phyloP scores from a whole-genome alignment of 1,140 invertebrate genomes.

The Hirudo medicinalis region DNA sequence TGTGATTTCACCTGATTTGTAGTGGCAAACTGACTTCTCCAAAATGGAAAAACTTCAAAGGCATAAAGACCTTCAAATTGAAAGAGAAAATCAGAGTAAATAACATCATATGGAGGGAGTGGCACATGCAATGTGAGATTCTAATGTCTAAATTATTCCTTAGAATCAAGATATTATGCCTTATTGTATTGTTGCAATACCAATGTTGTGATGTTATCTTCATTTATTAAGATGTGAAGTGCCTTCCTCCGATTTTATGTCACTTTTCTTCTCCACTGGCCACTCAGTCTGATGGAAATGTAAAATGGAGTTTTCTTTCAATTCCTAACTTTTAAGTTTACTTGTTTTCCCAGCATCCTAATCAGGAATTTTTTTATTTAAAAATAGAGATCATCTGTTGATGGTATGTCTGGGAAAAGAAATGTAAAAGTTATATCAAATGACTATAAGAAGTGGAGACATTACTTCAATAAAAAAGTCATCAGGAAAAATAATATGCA shows the following conservation, averaged over 20 bases:
- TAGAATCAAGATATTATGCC: neutral
- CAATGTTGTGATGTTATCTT: neutral
- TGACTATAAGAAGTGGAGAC: constrained; percentile 11
- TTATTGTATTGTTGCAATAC: neutral
- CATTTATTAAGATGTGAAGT: neutral
- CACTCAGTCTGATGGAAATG: neutral
- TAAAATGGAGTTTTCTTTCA: constrained; percentile 1
- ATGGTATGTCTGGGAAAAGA: neutral
- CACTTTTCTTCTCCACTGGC: constrained; percentile 3
- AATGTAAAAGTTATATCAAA: constrained; percentile 3
- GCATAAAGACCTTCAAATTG: constrained; percentile 75
- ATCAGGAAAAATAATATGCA: neutral
- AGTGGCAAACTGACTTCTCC: constrained; percentile 96
- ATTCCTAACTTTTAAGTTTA: neutral
- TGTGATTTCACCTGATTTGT: constrained; percentile 35
- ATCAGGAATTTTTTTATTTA: no score
- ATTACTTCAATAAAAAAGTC: constrained; percentile 1
- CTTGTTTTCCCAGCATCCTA: no score
- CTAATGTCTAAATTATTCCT: constrained; percentile 26
- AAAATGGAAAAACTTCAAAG: constrained; percentile 99
- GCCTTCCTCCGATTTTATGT: neutral
- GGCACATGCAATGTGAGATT: constrained; percentile 96
- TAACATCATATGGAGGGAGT: constrained; percentile 99
- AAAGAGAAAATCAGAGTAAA: constrained; percentile 98
- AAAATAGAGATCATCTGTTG: constrained; percentile 3